Evolutionary conservation across 2,888 invertebrate species (phyloP).

Genomic region (Hirtodrosophila alboralis): DNA sequence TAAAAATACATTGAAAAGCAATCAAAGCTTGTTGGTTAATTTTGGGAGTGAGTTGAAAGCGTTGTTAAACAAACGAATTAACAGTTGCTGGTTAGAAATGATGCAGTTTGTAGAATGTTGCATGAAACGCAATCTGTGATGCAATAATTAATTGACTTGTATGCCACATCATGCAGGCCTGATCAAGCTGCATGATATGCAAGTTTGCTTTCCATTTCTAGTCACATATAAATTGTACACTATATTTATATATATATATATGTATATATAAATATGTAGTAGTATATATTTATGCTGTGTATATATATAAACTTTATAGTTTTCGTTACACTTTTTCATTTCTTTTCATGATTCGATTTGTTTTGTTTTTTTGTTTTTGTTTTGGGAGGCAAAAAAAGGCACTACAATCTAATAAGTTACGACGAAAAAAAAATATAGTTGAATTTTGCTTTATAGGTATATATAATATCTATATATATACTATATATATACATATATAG

Average conservation of each 20-base stretch:
- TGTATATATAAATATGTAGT: slow-evolving; percentile 28
- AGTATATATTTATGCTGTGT: slow-evolving; percentile 19
- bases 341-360: slow-evolving; percentile 29
- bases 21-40: slow-evolving; percentile 25
- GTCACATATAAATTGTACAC: slow-evolving; percentile 47
- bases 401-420: slow-evolving; percentile 81
- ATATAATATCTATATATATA: slow-evolving; percentile 32
- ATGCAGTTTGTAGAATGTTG: slow-evolving; percentile 1
- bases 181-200: slow-evolving; percentile 34
- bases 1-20: slow-evolving; percentile 24
- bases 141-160: slow-evolving; percentile 69
- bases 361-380: slow-evolving; percentile 32
- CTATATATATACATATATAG: slow-evolving; percentile 23
- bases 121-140: slow-evolving; percentile 34
- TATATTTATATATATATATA: slow-evolving; percentile 27
- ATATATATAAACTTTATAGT: slow-evolving; percentile 60
- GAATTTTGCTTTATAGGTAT: slow-evolving; percentile 28
- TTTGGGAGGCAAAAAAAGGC: slow-evolving; percentile 80
- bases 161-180: slow-evolving; percentile 35
- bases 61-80: slow-evolving; percentile 11
- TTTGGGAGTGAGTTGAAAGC: slow-evolving; percentile 26
- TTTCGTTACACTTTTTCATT: slow-evolving; percentile 48
- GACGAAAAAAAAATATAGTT: slow-evolving; percentile 53
- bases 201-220: slow-evolving; percentile 29
- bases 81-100: slow-evolving; percentile 13